Evolutionary conservation across 1,140 invertebrate genomes (phyloP), one percentile per base, ranked within the genome.

Genomic region (Heterodera carotae): DNA sequence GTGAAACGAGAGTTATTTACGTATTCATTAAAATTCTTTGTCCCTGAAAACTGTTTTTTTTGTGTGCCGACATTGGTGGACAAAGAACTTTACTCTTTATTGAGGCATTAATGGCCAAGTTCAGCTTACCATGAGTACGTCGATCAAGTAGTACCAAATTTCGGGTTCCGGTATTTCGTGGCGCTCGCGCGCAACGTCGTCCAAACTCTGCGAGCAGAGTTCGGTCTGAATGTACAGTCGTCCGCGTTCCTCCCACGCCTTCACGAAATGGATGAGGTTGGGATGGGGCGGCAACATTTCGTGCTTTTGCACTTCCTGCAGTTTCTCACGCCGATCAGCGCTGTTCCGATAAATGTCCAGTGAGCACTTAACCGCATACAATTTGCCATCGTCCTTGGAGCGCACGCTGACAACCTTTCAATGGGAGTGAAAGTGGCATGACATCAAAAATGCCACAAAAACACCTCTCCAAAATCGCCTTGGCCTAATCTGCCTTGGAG

Each of bases 191-290:
- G 71, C 64, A 27, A 69, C 34, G 68, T 74, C 68, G 75, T 84
- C 89, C 88, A 83, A 43, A 68, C 87, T 89, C 48, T 84, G 91
- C 89, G 89, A 84, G 84, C 92, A 93, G 2, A 93, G 88, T 88
- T 93, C 93, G 81, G 92, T 91, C 86, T 93, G 91, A 79, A 93
- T 92, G 82, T 92, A 93, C 2, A 93, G 88, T 60, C 90, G 89
- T 83, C 91, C 90, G 31, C 90, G 89, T 84, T 93, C 92, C 88
- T 93, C 92, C 93, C 93, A 93, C 1, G 93, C 92, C 73, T 90
- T 89, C 76, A 91, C 90, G 79, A 92, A 91, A 70, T 89, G 87
- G 8, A 93, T 91, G 85, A 92, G 91, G 88, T 93, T 92, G 10
- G 89, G 89, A 87, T 93, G 91, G 8, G 89, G 88, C 25, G 92